These are phyloP conservation scores for Condylura cristata DNA, from an alignment of 2,113 vertebrate species.

Conservation along the genomic window DNA sequence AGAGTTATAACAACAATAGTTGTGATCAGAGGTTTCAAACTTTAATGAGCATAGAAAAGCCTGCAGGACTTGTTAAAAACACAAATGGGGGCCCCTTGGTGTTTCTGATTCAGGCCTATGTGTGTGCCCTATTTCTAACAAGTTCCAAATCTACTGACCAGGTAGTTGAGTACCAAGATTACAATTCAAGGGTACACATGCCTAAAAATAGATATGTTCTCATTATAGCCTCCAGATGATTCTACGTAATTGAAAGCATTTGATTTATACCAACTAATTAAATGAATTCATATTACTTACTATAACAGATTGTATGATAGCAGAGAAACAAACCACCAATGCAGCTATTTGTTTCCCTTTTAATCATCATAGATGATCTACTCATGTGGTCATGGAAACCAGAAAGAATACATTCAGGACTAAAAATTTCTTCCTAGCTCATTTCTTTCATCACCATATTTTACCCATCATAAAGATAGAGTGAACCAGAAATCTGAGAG, in stretches of 20 bases:
- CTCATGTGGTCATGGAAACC: not conserved
- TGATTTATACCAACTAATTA: not conserved
- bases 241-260: not conserved
- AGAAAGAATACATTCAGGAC: not conserved
- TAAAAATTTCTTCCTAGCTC: not conserved
- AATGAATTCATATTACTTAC: not conserved
- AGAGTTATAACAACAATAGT: not conserved
- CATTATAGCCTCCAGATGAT: not conserved
- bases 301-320: not conserved
- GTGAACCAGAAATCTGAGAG: constrained; percentile 47
- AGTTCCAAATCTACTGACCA: not conserved
- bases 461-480: constrained; percentile 55
- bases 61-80: not conserved
- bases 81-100: accelerated
- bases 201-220: not conserved
- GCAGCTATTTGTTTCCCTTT: constrained; percentile 6
- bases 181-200: not conserved
- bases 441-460: constrained; percentile 51
- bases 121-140: not conserved
- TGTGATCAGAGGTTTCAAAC: not conserved
- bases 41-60: not conserved
- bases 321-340: not conserved
- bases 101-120: not conserved
- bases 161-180: not conserved
- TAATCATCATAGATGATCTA: constrained; percentile 2